Conservation (phyloP, 2,113 vertebrate genomes). For the Lates calcarifer region DNA sequence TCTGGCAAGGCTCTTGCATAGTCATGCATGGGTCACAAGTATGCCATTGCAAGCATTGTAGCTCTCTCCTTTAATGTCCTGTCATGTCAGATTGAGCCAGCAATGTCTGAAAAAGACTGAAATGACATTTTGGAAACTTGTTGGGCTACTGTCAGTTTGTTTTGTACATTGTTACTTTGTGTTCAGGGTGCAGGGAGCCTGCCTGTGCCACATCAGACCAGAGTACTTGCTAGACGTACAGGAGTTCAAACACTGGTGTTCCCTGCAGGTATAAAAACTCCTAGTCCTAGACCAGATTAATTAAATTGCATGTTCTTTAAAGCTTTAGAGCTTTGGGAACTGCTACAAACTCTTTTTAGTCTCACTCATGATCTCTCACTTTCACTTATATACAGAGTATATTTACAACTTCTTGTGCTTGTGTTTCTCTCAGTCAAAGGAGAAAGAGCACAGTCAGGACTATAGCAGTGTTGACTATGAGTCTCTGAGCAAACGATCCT, state of each 20-base stretch:
- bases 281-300: background rate
- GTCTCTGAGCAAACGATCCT: slow-evolving; percentile 87
- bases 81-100: too few relatives aligned
- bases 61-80: too few relatives aligned
- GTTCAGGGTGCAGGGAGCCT: slow-evolving; percentile 86
- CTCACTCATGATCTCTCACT: background rate
- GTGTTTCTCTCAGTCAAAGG: slow-evolving; percentile 57
- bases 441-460: slow-evolving; percentile 10
- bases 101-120: background rate
- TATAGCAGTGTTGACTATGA: slow-evolving; percentile 79
- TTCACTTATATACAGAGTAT: background rate
- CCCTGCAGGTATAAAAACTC: slow-evolving; percentile 67
- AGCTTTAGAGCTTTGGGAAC: background rate
- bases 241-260: slow-evolving; percentile 88
- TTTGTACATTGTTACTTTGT: slow-evolving; percentile 19
- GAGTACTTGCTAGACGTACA: slow-evolving; percentile 87
- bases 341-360: background rate
- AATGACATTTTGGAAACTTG: background rate
- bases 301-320: background rate
- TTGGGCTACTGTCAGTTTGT: background rate
- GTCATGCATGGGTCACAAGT: too few relatives aligned
- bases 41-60: too few relatives aligned
- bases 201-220: slow-evolving; percentile 86
- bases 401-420: background rate
- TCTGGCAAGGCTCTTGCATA: too few relatives aligned